Evolutionary conservation across 2,113 vertebrate species (phyloP).

Genomic region (Nothoprocta perdicaria): DNA sequence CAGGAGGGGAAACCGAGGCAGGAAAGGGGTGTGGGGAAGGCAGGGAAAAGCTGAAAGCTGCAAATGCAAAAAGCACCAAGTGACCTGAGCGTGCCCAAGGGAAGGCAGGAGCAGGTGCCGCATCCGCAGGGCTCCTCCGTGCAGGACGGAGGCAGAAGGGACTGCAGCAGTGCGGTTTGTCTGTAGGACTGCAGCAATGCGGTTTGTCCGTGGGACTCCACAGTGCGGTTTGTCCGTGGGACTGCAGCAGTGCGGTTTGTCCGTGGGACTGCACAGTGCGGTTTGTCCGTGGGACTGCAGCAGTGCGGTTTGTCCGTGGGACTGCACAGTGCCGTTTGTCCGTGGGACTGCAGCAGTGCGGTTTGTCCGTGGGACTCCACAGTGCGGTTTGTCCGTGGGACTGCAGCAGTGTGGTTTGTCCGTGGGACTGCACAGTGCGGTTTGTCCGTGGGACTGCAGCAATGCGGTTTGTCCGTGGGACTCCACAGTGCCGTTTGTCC

Average conservation of each 20-base stretch:
- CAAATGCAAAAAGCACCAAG: background rate
- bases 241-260: background rate
- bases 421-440: too few species aligned
- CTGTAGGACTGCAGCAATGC: too few species aligned
- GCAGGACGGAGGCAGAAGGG: background rate
- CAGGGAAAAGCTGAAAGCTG: background rate
- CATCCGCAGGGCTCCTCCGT: background rate
- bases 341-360: too few species aligned
- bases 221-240: too few species aligned
- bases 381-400: too few species aligned
- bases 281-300: background rate
- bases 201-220: too few species aligned
- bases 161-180: background rate
- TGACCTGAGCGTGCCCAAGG: rapidly evolving
- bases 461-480: too few species aligned
- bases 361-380: too few species aligned
- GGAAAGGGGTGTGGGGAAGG: background rate
- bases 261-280: too few species aligned
- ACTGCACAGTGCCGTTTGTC: background rate
- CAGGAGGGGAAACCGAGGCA: background rate
- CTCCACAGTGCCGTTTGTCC: background rate
- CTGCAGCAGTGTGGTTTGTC: background rate
- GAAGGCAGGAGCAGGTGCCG: background rate
- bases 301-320: too few species aligned
- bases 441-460: background rate